Evolutionary conservation across 2,113 vertebrate species (phyloP).

Genomic region (Seriola dumerili): DNA sequence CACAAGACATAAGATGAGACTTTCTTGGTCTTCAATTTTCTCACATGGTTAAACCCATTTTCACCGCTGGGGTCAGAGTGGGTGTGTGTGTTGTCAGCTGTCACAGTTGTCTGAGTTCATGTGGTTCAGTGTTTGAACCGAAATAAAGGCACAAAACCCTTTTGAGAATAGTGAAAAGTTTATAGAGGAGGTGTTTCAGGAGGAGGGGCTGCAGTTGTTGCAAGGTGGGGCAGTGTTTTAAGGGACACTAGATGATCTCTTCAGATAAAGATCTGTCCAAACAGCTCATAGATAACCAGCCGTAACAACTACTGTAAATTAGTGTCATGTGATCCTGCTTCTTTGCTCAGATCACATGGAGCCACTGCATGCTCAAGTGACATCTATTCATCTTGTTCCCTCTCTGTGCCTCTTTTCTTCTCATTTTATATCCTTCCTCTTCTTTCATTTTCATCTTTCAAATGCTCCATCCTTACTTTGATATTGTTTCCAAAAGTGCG

Average conservation of each 20-base stretch:
- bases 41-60: not conserved
- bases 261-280: not conserved
- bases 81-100: slow-evolving; percentile 24
- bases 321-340: slow-evolving; percentile 45
- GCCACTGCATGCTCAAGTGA: not conserved
- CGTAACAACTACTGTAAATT: slow-evolving; percentile 17
- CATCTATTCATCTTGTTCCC: slow-evolving; percentile 16
- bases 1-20: not conserved
- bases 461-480: not conserved
- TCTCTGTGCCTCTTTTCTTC: slow-evolving; percentile 1
- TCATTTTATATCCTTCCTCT: no score
- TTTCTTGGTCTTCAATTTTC: slow-evolving; percentile 13
- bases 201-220: not conserved
- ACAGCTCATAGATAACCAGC: slow-evolving; percentile 28
- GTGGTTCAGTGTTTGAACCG: slow-evolving; percentile 9
- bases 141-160: not conserved
- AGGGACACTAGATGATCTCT: slow-evolving; percentile 5
- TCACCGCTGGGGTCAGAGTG: slow-evolving; percentile 12
- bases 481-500: not conserved
- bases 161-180: not conserved
- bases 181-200: not conserved
- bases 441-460: not conserved
- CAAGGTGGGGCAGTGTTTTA: not conserved
- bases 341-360: slow-evolving; percentile 42
- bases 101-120: slow-evolving; percentile 6